Base-by-base conservation (phyloP, 2,888 invertebrate genomes). In the Stenodera caucasica region DNA sequence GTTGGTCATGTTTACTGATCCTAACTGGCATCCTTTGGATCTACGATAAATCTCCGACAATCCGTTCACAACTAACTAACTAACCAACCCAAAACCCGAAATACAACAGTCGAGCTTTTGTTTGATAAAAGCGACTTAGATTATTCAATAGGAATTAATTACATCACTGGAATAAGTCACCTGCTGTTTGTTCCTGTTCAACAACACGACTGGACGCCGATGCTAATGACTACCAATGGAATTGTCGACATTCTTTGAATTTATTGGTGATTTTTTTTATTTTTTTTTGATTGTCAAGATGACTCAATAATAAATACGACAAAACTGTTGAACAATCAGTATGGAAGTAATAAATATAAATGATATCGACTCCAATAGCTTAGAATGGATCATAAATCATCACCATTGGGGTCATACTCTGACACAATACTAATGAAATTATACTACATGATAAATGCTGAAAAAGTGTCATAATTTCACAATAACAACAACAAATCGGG, bases 281-380 rank as follows among this genome's bases (percentile, higher is more conserved):
- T 18, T 18, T 40, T 18, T 11, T 40, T 40, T 1, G 8, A 26
- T 26, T 26, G n/a, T 9, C 0, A 15, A 21, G 15, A 40, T 40
- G 18, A 9, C 21, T 18, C 12, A 45, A 23, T 45, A 45, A 21
- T 45, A 51, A 45, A 30, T 45, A 53, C 53, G 49, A 58, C 29
- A 21, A 37, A 11, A 55, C 21, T 30, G 45, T 54, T 35, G 50
- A 56, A 12, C 45, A 45, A 45, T 45, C 37, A 23, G 37, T n/a
- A 29, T 26, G 40, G 40, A 23, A 70, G 69, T 71, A 70, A 74
- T 74, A 74, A 74, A 75, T 74, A 75, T 74, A 73, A 75, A 72
- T 75, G 74, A 73, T 69, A 67, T 65, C 67, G 69, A 67, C 70
- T 73, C 72, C 74, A 72, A 74, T 74, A 73, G 72, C 70, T 65